Conservation (phyloP, 2,888 invertebrate genomes). For the Abscondita cerata region DNA sequence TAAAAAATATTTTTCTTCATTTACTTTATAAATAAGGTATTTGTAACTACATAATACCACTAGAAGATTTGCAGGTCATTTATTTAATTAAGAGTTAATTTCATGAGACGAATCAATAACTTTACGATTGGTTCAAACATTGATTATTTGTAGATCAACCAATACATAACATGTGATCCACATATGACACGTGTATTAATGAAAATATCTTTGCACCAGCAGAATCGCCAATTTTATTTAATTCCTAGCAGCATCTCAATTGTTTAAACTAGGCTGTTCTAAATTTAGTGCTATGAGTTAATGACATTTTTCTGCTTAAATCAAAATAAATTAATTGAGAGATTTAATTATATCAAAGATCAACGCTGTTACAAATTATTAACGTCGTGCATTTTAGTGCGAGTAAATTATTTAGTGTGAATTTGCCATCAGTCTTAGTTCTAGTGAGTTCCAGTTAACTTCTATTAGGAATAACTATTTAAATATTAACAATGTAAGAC, state of each 20-base stretch:
- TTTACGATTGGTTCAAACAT: too few species aligned
- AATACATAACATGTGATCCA: slow-evolving; percentile 15
- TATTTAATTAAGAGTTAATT: too few species aligned
- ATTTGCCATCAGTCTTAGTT: slow-evolving; percentile 16
- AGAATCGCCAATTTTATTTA: slow-evolving; percentile 21
- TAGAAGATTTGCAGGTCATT: too few species aligned
- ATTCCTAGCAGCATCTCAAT: slow-evolving; percentile 18
- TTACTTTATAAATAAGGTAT: too few species aligned
- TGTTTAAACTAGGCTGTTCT: slow-evolving; percentile 22
- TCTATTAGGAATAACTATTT: background rate
- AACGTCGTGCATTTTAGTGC: too few species aligned
- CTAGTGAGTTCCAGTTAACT: slow-evolving; percentile 10
- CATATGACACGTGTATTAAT: slow-evolving; percentile 2
- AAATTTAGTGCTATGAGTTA: slow-evolving; percentile 27
- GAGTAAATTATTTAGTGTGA: background rate
- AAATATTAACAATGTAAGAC: background rate
- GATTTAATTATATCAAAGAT: too few species aligned
- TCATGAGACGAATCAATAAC: too few species aligned
- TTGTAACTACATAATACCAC: too few species aligned
- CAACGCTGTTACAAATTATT: too few species aligned
- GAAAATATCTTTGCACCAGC: background rate
- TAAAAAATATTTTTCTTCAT: too few species aligned
- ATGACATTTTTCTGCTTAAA: slow-evolving; percentile 2
- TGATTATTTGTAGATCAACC: background rate
- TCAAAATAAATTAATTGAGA: too few species aligned